These are phyloP conservation scores for Heliconius eleuchia DNA, from an alignment of 1,140 invertebrate species.

Conservation along the genomic window DNA sequence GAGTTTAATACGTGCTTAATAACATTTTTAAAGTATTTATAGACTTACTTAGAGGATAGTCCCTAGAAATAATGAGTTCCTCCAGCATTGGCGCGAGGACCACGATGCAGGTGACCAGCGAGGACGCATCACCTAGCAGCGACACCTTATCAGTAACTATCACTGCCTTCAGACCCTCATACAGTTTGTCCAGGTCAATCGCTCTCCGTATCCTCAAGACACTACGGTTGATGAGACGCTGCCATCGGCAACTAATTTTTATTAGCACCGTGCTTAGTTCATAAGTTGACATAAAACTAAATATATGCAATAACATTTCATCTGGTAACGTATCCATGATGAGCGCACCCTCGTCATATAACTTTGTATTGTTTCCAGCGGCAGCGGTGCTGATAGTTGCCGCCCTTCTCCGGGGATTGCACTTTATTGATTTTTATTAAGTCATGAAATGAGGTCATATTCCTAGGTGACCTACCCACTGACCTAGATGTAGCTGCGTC, in stretches of 20 bases:
- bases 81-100: constrained; percentile 6
- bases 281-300: constrained; percentile 35
- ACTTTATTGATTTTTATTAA: constrained; percentile 1
- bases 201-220: background rate
- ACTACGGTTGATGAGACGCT: background rate
- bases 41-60: background rate
- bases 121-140: background rate
- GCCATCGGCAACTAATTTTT: background rate
- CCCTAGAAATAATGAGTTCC: constrained; percentile 28
- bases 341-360: background rate
- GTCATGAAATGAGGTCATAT: background rate
- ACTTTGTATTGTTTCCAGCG: background rate
- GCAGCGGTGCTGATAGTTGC: background rate
- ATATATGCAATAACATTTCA: constrained; percentile 49
- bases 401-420: background rate
- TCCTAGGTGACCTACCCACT: background rate
- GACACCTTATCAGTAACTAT: background rate
- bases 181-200: background rate
- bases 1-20: too few species aligned
- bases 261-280: constrained; percentile 28
- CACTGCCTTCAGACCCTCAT: background rate
- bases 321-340: constrained; percentile 49
- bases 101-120: background rate
- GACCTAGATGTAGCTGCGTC: background rate
- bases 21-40: background rate